phyloP scores from a whole-genome alignment of 2,888 invertebrate genomes.

The Agrotis puta region DNA sequence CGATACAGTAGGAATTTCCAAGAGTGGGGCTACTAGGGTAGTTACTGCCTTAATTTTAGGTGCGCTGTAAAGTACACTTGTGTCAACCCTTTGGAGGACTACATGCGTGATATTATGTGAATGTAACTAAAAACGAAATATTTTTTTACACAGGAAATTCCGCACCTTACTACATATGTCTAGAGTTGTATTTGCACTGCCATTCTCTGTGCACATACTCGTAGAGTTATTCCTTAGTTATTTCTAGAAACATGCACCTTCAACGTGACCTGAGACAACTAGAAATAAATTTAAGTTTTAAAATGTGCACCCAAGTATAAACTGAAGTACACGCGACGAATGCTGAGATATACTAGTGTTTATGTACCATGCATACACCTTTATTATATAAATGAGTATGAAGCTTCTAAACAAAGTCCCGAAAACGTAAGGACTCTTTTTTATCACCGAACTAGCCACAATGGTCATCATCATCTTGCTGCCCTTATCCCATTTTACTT shows the following conservation, averaged over 20 bases:
- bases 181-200: constrained; percentile 1
- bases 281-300: constrained; percentile 57
- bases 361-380: neutral
- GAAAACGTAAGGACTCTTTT: neutral
- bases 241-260: constrained; percentile 48
- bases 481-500: too few species aligned
- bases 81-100: neutral
- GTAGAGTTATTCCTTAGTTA: constrained; percentile 38
- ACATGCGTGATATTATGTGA: neutral
- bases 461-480: too few species aligned
- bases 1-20: too few species aligned
- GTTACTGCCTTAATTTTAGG: neutral
- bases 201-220: constrained; percentile 27
- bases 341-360: constrained; percentile 10
- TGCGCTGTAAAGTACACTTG: neutral
- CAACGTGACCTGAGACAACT: constrained; percentile 48
- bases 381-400: neutral
- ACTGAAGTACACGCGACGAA: constrained; percentile 25
- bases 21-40: too few species aligned
- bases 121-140: neutral
- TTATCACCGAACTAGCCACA: constrained; percentile 7
- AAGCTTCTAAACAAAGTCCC: neutral
- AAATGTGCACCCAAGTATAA: constrained; percentile 40
- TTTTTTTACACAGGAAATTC: neutral
- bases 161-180: neutral